phyloP scores from a whole-genome alignment of 2,888 invertebrate species.

The Neelides folsomi region DNA sequence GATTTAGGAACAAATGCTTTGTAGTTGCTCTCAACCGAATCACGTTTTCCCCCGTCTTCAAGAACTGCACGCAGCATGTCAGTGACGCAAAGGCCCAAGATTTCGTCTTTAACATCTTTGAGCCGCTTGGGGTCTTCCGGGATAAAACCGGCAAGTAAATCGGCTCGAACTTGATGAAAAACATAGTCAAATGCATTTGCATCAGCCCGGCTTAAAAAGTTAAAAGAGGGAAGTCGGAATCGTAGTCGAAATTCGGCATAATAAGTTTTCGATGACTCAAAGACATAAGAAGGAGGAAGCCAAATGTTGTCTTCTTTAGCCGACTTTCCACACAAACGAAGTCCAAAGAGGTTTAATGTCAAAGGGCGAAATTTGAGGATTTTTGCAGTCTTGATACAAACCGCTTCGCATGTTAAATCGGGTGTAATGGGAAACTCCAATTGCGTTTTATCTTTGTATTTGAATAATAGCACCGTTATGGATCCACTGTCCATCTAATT shows the following conservation, averaged over 20 bases:
- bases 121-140: slow-evolving; percentile 53
- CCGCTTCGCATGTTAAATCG: slow-evolving; percentile 51
- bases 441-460: slow-evolving; percentile 17
- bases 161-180: slow-evolving; percentile 68
- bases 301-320: slow-evolving; percentile 41
- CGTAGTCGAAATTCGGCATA: slow-evolving; percentile 58
- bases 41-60: slow-evolving; percentile 55
- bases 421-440: slow-evolving; percentile 28
- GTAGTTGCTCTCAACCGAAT: slow-evolving; percentile 60
- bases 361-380: slow-evolving; percentile 59
- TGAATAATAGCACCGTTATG: slow-evolving; percentile 25
- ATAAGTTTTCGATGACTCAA: slow-evolving; percentile 46
- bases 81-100: slow-evolving; percentile 69
- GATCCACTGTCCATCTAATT: slow-evolving; percentile 23
- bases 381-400: slow-evolving; percentile 57
- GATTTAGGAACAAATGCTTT: slow-evolving; percentile 71
- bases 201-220: slow-evolving; percentile 53
- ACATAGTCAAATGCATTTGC: slow-evolving; percentile 66
- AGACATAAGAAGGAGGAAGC: slow-evolving; percentile 51
- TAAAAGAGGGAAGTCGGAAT: slow-evolving; percentile 56
- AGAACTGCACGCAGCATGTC: slow-evolving; percentile 74
- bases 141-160: slow-evolving; percentile 65
- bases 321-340: slow-evolving; percentile 51
- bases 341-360: slow-evolving; percentile 61
- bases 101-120: slow-evolving; percentile 46